These are phyloP conservation scores for Scortum barcoo DNA, from an alignment of 2,113 vertebrate species.

Conservation along the genomic window DNA sequence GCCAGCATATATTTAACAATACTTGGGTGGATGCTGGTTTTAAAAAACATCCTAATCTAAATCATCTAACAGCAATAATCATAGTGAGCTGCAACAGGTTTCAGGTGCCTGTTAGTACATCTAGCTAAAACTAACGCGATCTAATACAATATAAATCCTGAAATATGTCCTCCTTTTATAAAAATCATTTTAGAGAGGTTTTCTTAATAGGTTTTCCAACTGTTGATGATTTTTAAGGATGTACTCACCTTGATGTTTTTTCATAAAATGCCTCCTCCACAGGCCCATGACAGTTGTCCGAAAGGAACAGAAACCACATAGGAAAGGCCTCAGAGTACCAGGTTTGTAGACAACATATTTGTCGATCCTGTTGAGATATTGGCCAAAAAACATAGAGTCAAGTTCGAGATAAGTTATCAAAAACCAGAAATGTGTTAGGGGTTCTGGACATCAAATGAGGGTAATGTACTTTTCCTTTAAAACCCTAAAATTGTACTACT, in stretches of 20 bases:
- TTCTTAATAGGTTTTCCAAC: too few species aligned
- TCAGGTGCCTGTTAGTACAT: background rate
- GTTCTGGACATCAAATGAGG: background rate
- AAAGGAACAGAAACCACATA: slow-evolving; percentile 90
- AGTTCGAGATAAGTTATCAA: background rate
- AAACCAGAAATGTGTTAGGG: background rate
- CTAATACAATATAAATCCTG: too few species aligned
- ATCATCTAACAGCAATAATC: background rate
- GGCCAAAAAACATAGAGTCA: background rate
- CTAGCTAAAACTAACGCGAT: background rate
- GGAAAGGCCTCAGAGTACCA: slow-evolving; percentile 88
- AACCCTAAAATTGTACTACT: background rate
- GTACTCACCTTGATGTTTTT: slow-evolving; percentile 88
- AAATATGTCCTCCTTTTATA: too few species aligned
- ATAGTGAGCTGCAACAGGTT: background rate
- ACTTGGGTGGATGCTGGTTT: background rate
- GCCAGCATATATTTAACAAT: background rate
- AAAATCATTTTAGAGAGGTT: background rate
- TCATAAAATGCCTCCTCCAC: slow-evolving; percentile 90
- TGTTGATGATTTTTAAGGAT: too few species aligned
- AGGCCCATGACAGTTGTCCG: slow-evolving; percentile 90
- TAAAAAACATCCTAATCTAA: background rate
- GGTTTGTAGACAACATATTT: slow-evolving; percentile 89
- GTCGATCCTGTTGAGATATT: slow-evolving; percentile 82
- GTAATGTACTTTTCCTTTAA: background rate